Percentiles rank a stretch among this genome's conserved stretches.
Conservation (phyloP, 2,797 vertebrate genomes). For the Gymnodraco acuticeps region DNA sequence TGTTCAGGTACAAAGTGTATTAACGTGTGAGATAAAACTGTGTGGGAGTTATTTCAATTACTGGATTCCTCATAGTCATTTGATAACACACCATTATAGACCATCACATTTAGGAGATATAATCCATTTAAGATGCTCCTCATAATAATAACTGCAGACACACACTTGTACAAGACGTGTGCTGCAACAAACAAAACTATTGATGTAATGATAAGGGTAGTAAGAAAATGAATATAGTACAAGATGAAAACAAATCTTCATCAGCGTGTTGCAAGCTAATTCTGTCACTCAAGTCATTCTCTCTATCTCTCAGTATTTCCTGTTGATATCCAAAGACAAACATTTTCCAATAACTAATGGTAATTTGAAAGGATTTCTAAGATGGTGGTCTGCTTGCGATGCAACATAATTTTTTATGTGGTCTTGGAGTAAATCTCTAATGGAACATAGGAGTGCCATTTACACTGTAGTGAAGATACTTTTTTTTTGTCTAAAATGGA, state of each 20-base stretch:
- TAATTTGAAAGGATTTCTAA: neutral
- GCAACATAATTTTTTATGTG: neutral
- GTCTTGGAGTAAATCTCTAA: neutral
- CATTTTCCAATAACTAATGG: neutral
- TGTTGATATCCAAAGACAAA: neutral
- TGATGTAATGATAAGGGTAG: neutral
- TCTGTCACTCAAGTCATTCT: neutral
- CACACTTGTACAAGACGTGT: no score
- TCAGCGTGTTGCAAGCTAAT: neutral
- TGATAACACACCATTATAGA: neutral
- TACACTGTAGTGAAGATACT: neutral
- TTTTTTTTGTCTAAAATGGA: neutral
- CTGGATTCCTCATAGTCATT: constrained; percentile 12
- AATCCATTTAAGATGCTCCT: neutral
- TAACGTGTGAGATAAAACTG: neutral
- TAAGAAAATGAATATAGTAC: no score
- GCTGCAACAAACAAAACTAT: neutral
- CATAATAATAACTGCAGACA: neutral
- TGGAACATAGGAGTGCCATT: neutral
- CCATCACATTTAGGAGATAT: neutral
- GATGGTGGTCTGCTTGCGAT: neutral
- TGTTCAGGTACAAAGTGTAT: constrained; percentile 79
- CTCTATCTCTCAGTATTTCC: neutral
- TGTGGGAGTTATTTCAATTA: constrained; percentile 8
- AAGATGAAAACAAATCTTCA: no score